Conservation (phyloP, 2,113 vertebrate genomes). For the Oncorhynchus keta region DNA sequence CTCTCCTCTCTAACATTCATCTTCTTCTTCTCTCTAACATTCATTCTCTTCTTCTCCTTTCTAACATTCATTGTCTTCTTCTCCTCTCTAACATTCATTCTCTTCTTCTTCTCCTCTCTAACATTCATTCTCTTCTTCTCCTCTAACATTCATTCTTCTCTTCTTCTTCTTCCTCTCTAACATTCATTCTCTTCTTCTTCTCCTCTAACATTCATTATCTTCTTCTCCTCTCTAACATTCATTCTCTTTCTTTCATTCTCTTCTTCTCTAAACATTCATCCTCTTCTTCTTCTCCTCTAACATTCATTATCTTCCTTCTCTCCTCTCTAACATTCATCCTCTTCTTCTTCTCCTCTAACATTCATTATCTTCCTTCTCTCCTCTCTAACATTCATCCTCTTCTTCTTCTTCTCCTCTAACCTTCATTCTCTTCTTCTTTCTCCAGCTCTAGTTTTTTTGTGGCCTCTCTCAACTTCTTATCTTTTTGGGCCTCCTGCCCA, state of each 20-base stretch:
- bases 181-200: background rate
- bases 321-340: background rate
- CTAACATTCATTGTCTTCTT: background rate
- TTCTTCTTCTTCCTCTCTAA: background rate
- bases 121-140: slow-evolving; percentile 4
- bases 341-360: background rate
- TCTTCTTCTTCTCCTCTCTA: slow-evolving; percentile 5
- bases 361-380: too few species aligned
- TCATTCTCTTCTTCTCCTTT: background rate
- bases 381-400: too few species aligned
- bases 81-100: slow-evolving; percentile 37
- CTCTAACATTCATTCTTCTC: background rate
- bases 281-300: slow-evolving; percentile 17
- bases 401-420: background rate
- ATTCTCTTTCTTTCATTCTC: slow-evolving; percentile 22
- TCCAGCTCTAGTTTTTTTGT: background rate
- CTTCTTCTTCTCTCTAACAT: background rate
- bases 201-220: too few species aligned
- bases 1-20: background rate
- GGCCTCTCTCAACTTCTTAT: slow-evolving; percentile 25
- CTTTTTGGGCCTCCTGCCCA: slow-evolving; percentile 40
- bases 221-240: too few species aligned
- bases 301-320: background rate
- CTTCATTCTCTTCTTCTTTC: background rate
- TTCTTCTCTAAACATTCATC: background rate